phyloP scores from a whole-genome alignment of 1,140 invertebrate species.

The Ectropis grisescens region DNA sequence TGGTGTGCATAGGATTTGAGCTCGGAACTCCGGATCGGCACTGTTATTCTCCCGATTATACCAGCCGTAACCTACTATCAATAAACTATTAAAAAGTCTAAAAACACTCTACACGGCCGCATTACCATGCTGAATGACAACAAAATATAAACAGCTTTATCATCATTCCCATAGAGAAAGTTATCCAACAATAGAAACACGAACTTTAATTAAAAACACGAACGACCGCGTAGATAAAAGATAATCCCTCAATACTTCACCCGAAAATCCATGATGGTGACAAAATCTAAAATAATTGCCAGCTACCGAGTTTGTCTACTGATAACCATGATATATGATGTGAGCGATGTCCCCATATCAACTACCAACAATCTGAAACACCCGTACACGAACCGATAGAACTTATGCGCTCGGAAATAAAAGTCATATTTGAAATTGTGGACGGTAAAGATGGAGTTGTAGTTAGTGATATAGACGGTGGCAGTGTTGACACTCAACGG shows the following conservation, averaged over 20 bases:
- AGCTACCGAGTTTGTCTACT: constrained; percentile 16
- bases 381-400: constrained; percentile 1
- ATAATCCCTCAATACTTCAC: constrained; percentile 1
- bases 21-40: no score
- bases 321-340: constrained; percentile 20
- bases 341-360: constrained; percentile 8
- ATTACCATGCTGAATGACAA: no score
- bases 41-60: no score
- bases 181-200: no score
- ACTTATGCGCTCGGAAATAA: constrained; percentile 1
- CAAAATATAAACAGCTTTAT: no score
- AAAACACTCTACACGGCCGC: no score
- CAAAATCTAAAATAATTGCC: constrained; percentile 22
- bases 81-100: no score
- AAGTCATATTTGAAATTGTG: constrained; percentile 1
- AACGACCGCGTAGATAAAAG: constrained; percentile 2
- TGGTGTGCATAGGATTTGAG: no score
- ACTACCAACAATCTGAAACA: constrained; percentile 7
- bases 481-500: constrained; percentile 7
- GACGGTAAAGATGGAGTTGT: constrained; percentile 7
- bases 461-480: constrained; percentile 1
- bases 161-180: no score
- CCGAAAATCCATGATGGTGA: constrained; percentile 9
- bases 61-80: no score
- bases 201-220: no score